Percentiles rank a stretch among this genome's conserved stretches.
phyloP scores from a whole-genome alignment of 2,113 vertebrate species.

The Ophiodon elongatus region DNA sequence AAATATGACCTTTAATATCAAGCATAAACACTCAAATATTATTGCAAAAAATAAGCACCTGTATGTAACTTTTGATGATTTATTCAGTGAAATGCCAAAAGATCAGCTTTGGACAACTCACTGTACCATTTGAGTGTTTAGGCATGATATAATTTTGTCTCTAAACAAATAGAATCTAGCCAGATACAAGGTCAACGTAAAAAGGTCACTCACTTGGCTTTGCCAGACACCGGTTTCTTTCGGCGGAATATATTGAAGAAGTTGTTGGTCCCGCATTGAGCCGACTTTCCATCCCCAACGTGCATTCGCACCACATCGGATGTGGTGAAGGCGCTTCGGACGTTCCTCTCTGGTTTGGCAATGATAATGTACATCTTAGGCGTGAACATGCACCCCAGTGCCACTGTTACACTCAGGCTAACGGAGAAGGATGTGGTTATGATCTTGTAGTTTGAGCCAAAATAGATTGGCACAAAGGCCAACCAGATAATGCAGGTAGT shows the following conservation, averaged over 20 bases:
- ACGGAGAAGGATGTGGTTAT: constrained; percentile 99
- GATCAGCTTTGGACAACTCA: not conserved
- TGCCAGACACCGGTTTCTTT: constrained; percentile 92
- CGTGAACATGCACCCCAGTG: constrained; percentile 98
- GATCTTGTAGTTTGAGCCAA: constrained; percentile 99
- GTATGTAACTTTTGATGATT: not conserved
- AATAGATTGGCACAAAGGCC: constrained; percentile 99
- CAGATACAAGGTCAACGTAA: constrained; percentile 25
- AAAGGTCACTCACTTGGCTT: constrained; percentile 92
- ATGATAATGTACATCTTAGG: constrained; percentile 99
- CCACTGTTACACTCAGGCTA: constrained; percentile 97
- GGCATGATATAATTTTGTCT: constrained; percentile 12
- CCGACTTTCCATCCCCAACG: constrained; percentile 95
- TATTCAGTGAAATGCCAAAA: not conserved
- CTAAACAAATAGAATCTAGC: not conserved
- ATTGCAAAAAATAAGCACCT: not conserved
- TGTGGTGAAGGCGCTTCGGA: constrained; percentile 99
- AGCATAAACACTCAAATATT: constrained; percentile 45
- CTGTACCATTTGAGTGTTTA: constrained; percentile 41
- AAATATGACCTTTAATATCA: constrained; percentile 8
- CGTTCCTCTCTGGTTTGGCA: constrained; percentile 97
- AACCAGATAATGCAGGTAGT: constrained; percentile 99
- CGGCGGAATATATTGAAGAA: constrained; percentile 97
- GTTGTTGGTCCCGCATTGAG: constrained; percentile 91
- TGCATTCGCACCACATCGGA: constrained; percentile 99